Evolutionary conservation across 2,888 invertebrate species (phyloP), one percentile per base, ranked within the genome.

Genomic region (Saturnia japonica): DNA sequence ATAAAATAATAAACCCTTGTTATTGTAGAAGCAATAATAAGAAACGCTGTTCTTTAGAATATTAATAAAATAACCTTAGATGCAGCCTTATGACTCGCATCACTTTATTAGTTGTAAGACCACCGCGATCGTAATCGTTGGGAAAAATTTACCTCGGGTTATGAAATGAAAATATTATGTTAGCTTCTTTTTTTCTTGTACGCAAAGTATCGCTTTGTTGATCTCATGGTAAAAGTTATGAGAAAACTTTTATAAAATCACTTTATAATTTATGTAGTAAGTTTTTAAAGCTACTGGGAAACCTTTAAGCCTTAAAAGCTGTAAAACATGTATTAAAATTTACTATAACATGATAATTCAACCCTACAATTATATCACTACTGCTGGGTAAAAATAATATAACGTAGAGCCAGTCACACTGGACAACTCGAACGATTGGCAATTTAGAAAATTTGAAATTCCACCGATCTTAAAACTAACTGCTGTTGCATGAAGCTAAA

Each of bases 401-500:
- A 51, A 19, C n/a, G n/a, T n/a, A 2, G 9, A 3, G 22, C n/a
- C 9, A 22, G 11, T 3, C 0, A 11, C 2, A 22, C 8, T 19
- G n/a, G 22, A 12, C 11, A 60, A 25, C 2, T 28, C 11, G 12
- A 0, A 25, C 25, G 16, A 57, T 25, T 22, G 19, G 22, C 22
- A 12, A 60, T 28, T 28, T 60, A 4, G 28, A 11, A 9, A 12
- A 25, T 8, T 25, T 22, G 28, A 16, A 6, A 14, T 28, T 28
- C 4, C 57, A 14, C 0, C 25, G 6, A 25, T 14, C 28, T 60
- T 25, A 28, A 4, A 60, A 28, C 25, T 0, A 28, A 74, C 72
- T 74, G 74, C 74, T 75, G 74, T 71, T 67, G 70, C 70, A 75
- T 78, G 81, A 76, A 76, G 77, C 78, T 80, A 81, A 82, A 84